phyloP scores from a whole-genome alignment of 64 coral and sea anemone species.

The Pachyseris speciosa region DNA sequence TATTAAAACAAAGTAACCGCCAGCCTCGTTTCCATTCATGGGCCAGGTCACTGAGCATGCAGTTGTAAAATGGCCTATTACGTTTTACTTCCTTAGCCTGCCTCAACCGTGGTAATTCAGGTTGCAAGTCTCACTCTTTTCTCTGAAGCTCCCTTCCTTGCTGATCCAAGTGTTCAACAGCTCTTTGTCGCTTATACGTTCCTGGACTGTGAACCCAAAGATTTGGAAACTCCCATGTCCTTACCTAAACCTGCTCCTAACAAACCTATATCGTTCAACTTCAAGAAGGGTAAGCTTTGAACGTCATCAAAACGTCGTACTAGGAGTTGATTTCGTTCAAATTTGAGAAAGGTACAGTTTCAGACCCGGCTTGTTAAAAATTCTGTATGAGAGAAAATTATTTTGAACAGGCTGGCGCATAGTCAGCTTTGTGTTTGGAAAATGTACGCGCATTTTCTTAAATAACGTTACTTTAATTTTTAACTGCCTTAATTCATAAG shows the following conservation, averaged over 20 bases:
- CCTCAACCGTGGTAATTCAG: slow-evolving; percentile 74
- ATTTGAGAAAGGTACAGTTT: not conserved
- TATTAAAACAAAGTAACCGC: no score
- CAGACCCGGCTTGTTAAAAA: no score
- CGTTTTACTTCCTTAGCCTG: slow-evolving; percentile 31
- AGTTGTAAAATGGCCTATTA: not conserved
- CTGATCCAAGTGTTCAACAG: slow-evolving; percentile 69
- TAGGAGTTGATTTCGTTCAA: no score
- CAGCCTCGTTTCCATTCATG: no score
- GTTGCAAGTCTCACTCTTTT: slow-evolving; percentile 84
- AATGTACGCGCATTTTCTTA: no score
- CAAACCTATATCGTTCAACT: slow-evolving; percentile 86
- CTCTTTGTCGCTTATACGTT: slow-evolving; percentile 93
- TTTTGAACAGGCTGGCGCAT: no score
- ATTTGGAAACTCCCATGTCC: slow-evolving; percentile 94
- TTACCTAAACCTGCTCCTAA: slow-evolving; percentile 84
- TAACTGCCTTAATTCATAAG: no score
- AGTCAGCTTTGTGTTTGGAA: no score
- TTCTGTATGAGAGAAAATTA: no score
- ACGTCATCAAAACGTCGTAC: no score
- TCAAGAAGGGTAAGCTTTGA: slow-evolving; percentile 85
- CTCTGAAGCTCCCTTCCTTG: slow-evolving; percentile 59
- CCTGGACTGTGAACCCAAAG: slow-evolving; percentile 93
- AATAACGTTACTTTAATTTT: no score
- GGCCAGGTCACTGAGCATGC: no score